Percentiles rank a stretch among this genome's conserved stretches.
These are phyloP conservation scores for Lepus europaeus DNA, from an alignment of 2,113 vertebrate species.

Conservation along the genomic window DNA sequence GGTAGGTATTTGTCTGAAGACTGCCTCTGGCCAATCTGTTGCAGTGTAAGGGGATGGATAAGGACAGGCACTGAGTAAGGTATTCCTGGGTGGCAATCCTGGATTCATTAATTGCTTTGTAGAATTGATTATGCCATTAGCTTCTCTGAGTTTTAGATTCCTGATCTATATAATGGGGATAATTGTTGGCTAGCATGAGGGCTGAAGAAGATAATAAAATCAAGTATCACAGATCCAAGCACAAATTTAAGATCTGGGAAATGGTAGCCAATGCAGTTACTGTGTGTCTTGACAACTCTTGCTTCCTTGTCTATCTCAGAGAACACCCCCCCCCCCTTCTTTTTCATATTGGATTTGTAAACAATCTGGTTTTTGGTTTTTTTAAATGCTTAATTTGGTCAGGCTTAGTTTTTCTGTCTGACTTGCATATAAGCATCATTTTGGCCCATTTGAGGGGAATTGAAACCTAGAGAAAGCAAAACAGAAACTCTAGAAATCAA, in stretches of 20 bases:
- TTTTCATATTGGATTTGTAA: not conserved
- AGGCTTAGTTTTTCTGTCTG: not conserved
- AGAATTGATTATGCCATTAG: constrained; percentile 17
- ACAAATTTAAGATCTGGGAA: not conserved
- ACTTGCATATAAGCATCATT: not conserved
- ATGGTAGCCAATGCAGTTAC: not conserved
- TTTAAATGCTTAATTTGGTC: not conserved
- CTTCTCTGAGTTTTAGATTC: not conserved
- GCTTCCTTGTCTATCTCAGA: not conserved
- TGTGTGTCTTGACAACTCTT: not conserved
- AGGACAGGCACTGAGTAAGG: not conserved
- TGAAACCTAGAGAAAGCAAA: not conserved
- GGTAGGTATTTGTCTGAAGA: not conserved
- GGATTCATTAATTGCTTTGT: not conserved
- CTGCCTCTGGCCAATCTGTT: not conserved
- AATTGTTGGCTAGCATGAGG: not conserved
- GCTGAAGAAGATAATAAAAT: not conserved
- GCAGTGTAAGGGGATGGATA: not conserved
- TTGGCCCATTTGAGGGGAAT: not conserved
- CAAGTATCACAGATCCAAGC: not conserved
- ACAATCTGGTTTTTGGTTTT: not conserved
- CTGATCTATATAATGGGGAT: not conserved
- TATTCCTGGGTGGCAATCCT: not conserved
- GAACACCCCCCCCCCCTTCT: not conserved
- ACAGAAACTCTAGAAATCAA: not conserved